Percentiles rank a stretch among this genome's conserved stretches.
These are phyloP conservation scores for Apis laboriosa DNA, from an alignment of 1,140 invertebrate species.

Conservation along the genomic window DNA sequence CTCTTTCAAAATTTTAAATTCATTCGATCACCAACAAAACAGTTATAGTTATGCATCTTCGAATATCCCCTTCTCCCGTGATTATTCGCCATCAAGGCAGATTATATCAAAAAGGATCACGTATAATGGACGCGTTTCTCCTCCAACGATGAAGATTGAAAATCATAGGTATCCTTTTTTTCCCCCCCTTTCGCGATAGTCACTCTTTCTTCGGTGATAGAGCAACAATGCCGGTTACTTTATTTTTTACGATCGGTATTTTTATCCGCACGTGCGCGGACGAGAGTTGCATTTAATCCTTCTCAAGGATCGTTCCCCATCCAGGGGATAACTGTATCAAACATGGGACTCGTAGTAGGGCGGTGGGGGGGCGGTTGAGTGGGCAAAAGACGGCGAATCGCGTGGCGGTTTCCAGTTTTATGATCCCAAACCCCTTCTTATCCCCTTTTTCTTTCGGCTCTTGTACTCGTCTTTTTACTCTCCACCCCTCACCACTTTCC, in stretches of 20 bases:
- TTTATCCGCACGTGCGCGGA: slow-evolving; percentile 43
- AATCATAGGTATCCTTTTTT: neutral
- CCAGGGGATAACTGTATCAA: slow-evolving; percentile 48
- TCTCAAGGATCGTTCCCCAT: slow-evolving; percentile 37
- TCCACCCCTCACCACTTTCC: neutral
- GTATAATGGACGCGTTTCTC: slow-evolving; percentile 1
- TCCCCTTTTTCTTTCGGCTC: neutral
- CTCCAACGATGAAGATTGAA: neutral
- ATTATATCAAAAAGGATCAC: slow-evolving; percentile 36
- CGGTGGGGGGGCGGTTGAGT: slow-evolving; percentile 13
- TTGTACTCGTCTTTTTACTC: slow-evolving; percentile 15
- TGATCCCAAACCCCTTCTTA: neutral
- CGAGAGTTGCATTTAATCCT: slow-evolving; percentile 59
- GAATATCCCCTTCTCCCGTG: neutral
- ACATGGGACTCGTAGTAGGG: neutral
- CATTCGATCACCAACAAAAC: neutral
- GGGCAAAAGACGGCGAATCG: slow-evolving; percentile 38
- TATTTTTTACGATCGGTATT: slow-evolving; percentile 60
- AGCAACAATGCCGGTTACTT: slow-evolving; percentile 19
- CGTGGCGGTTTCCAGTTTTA: slow-evolving; percentile 37
- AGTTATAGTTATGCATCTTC: neutral
- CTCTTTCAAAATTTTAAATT: neutral
- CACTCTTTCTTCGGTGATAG: neutral
- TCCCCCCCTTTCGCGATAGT: neutral
- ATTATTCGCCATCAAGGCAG: neutral